Conservation (phyloP, 2,797 vertebrate genomes). For the Staurois parvus region DNA sequence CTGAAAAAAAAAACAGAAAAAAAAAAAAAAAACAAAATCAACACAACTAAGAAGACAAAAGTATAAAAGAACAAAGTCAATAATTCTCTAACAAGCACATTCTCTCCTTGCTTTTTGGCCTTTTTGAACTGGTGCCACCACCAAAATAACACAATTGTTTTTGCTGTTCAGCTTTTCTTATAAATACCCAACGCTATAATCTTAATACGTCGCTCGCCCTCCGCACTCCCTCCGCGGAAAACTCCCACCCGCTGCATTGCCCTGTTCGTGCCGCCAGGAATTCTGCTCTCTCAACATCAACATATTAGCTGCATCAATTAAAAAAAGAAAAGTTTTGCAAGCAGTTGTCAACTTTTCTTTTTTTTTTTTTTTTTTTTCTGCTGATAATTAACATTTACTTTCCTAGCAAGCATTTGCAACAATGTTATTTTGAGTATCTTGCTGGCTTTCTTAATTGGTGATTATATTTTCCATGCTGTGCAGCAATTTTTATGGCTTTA, state of each 20-base stretch:
- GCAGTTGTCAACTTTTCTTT: slow-evolving; percentile 30
- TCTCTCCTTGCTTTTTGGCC: neutral
- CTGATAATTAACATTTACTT: slow-evolving; percentile 60
- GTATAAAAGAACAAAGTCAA: neutral
- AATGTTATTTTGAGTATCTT: slow-evolving; percentile 52
- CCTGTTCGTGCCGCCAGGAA: neutral
- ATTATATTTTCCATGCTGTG: slow-evolving; percentile 58
- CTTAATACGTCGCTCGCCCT: neutral
- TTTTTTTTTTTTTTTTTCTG: slow-evolving; percentile 22
- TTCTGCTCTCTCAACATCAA: slow-evolving; percentile 17
- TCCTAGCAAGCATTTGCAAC: slow-evolving; percentile 41
- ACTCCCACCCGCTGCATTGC: neutral
- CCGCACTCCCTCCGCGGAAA: neutral
- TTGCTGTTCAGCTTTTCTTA: neutral
- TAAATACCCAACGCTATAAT: slow-evolving; percentile 13
- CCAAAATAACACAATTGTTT: slow-evolving; percentile 31
- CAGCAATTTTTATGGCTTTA: slow-evolving; percentile 59
- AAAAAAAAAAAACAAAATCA: neutral
- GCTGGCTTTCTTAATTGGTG: slow-evolving; percentile 61
- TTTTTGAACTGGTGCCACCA: neutral
- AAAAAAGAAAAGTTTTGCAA: slow-evolving; percentile 23
- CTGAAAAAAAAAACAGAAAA: neutral
- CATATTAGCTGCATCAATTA: slow-evolving; percentile 60
- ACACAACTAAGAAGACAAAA: neutral
- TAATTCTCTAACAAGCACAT: neutral